Base-by-base conservation (phyloP, 2,888 invertebrate species). In the Eulithis prunata region DNA sequence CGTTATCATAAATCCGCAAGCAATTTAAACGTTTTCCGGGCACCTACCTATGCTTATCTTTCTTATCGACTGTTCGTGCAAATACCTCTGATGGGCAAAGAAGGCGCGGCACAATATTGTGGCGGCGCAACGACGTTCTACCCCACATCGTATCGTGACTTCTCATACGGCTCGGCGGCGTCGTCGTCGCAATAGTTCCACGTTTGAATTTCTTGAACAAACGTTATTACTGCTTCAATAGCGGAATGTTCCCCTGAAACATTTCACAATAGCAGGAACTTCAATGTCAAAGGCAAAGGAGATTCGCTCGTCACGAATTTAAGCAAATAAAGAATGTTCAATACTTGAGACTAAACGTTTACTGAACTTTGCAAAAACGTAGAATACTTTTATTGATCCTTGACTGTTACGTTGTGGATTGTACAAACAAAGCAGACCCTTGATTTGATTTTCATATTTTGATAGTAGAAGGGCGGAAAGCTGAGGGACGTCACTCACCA, bases 131-230 rank as follows among this genome's bases (percentile, higher is more conserved):
- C 78, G 6, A 32, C 3, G 80, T 79, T 47, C 78, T 74, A 69
- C 56, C 57, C 52, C 52, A 52, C 59, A 52, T 53, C 76, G 78
- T 82, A 56, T 53, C 76, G 78, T 82, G 78, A 79, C 75, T 78
- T 62, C 41, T 64, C 58, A 47, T 66, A 62, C 78, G 77, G 74
- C 38, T 3, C 41, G 41, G 41, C 41, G 41, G 41, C 41, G 41
- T 32, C 46, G 77, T 79, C 80, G 70, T 75, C 84, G 81, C 86
- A 87, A 89, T 87, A 89, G 89, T 88, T 89, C 80, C 85, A 79
- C 87, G 87, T 88, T 89, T 88, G 89, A 88, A 89, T 90, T 89
- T 88, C 88, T 88, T 84, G 86, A 87, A 85, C 89, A 88, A 89
- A 89, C 87, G 87, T 88, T 90, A 90, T 90, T 90, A 89, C 89